These are phyloP conservation scores for Tor tambroides DNA, from an alignment of 2,113 vertebrate genomes.

Conservation along the genomic window DNA sequence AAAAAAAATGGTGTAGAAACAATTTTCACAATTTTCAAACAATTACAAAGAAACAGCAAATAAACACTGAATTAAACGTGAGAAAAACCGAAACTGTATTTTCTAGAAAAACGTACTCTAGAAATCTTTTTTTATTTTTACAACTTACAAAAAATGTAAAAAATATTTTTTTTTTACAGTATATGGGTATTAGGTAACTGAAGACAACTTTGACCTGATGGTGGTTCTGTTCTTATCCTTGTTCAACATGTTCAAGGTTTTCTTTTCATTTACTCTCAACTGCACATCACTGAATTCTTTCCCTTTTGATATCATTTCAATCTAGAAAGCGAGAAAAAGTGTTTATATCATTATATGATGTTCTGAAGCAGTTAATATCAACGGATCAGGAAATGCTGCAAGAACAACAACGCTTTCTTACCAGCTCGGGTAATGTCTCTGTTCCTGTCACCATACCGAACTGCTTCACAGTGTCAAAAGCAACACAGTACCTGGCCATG, in stretches of 20 bases:
- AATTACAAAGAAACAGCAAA: too few relatives aligned
- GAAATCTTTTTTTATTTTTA: too few relatives aligned
- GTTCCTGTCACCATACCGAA: conserved; percentile 85
- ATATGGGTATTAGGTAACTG: background rate
- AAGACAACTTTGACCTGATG: conserved; percentile 81
- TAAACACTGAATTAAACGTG: too few relatives aligned
- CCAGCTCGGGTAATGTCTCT: conserved; percentile 89
- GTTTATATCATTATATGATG: background rate
- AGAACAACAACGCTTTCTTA: conserved; percentile 65
- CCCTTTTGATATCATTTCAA: conserved; percentile 85
- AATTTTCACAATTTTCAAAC: too few relatives aligned
- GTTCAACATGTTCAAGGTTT: conserved; percentile 88
- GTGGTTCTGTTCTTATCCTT: conserved; percentile 88
- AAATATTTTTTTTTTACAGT: too few relatives aligned
- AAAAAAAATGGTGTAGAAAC: too few relatives aligned
- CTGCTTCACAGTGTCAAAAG: conserved; percentile 92
- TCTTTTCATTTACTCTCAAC: conserved; percentile 90
- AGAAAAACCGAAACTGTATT: too few relatives aligned
- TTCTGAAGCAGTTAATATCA: background rate
- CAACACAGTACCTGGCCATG: conserved; percentile 94
- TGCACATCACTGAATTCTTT: conserved; percentile 90
- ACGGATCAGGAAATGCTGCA: background rate
- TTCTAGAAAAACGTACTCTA: too few relatives aligned
- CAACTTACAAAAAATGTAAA: too few relatives aligned
- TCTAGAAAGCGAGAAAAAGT: conserved; percentile 71